phyloP scores from a whole-genome alignment of 2,797 vertebrate species.

The Syndactyla subalaris region DNA sequence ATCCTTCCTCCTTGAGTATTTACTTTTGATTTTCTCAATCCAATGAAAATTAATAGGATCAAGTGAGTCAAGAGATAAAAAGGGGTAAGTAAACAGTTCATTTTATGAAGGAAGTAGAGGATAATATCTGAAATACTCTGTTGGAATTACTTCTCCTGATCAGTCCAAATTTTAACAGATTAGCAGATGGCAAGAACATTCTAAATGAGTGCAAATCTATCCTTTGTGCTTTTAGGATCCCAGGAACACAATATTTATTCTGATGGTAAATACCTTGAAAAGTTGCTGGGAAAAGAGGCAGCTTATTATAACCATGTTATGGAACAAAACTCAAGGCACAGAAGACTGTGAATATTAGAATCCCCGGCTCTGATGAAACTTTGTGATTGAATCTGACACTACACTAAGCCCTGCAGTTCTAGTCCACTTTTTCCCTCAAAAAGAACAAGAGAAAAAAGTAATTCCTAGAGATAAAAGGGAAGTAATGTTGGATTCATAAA shows the following conservation, averaged over 20 bases:
- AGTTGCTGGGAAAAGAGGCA: neutral
- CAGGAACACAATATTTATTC: neutral
- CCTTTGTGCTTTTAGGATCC: neutral
- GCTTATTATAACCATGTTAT: neutral
- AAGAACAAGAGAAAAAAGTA: neutral
- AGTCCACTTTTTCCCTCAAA: neutral
- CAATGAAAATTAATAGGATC: neutral
- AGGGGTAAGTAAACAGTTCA: neutral
- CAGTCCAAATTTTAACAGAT: conserved; percentile 11
- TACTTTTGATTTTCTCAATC: conserved; percentile 12
- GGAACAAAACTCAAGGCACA: neutral
- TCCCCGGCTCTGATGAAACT: neutral
- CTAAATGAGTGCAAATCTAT: neutral
- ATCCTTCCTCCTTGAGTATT: neutral
- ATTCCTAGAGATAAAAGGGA: neutral
- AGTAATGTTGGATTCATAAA: neutral
- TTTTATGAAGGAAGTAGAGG: neutral
- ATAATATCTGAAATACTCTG: neutral
- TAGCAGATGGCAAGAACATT: conserved; percentile 2
- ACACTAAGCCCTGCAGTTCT: neutral
- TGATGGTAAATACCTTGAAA: neutral
- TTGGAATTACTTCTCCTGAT: neutral
- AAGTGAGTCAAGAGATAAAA: neutral
- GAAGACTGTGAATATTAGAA: neutral
- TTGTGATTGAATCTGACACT: neutral